phyloP scores from a whole-genome alignment of 2,797 vertebrate species.

The Aplochiton taeniatus region DNA sequence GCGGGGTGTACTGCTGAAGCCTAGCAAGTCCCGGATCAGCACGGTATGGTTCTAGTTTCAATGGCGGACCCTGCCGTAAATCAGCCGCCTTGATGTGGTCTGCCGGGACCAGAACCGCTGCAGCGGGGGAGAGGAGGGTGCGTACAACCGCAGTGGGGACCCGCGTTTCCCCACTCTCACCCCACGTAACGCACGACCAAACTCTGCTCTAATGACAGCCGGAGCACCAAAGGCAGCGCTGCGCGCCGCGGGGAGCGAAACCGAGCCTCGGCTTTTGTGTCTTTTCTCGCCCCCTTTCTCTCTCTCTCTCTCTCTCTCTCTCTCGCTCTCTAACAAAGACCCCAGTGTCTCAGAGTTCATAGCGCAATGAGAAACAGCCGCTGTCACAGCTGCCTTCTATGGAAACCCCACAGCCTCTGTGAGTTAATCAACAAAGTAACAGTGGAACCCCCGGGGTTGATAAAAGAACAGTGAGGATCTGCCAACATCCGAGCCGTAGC shows the following conservation, averaged over 20 bases:
- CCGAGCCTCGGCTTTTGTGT: conserved; percentile 33
- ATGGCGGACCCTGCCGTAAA: conserved; percentile 17
- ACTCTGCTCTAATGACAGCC: conserved; percentile 51
- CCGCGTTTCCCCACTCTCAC: no score
- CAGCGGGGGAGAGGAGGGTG: background rate
- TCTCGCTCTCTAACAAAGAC: conserved; percentile 62
- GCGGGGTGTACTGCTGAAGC: background rate
- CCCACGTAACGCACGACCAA: conserved; percentile 40
- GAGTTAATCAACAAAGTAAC: conserved; percentile 62
- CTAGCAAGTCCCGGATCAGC: background rate
- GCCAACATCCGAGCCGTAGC: conserved; percentile 22
- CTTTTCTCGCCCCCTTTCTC: background rate
- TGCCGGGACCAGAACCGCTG: conserved; percentile 18
- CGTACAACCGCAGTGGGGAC: no score
- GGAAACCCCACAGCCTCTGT: conserved; percentile 56
- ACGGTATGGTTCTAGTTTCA: conserved; percentile 30
- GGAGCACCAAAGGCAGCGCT: conserved; percentile 47
- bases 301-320: background rate
- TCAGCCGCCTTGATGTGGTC: conserved; percentile 37
- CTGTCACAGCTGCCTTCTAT: conserved; percentile 62
- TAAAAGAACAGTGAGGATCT: conserved; percentile 48
- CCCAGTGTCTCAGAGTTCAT: conserved; percentile 71
- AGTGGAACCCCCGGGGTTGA: conserved; percentile 63
- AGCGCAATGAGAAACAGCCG: conserved; percentile 49
- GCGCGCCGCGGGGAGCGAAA: conserved; percentile 50